These are phyloP conservation scores for Polyodon spathula DNA, from an alignment of 2,113 vertebrate genomes.

Conservation along the genomic window DNA sequence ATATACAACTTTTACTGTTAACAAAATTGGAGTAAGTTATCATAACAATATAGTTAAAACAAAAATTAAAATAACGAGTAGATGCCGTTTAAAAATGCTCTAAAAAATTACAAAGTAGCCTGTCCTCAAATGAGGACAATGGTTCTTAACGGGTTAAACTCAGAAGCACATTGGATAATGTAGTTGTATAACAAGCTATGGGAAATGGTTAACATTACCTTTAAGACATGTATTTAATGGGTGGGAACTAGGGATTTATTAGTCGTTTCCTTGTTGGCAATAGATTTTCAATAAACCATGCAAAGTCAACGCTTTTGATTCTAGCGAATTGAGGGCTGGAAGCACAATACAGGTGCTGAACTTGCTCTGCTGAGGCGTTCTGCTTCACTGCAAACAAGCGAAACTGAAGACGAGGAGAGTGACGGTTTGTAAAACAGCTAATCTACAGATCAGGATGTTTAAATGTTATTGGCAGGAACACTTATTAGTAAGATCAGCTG, in stretches of 20 bases:
- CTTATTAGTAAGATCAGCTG: constrained; percentile 37
- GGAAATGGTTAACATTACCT: no score
- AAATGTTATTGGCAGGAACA: constrained; percentile 20
- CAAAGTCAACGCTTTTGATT: constrained; percentile 8
- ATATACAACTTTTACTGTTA: no score
- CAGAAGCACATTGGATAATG: no score
- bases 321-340: constrained; percentile 26
- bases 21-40: no score
- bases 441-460: constrained; percentile 22
- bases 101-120: no score
- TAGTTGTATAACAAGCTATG: no score
- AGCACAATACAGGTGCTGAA: constrained; percentile 34
- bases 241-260: constrained; percentile 3
- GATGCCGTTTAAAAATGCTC: no score
- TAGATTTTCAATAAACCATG: constrained; percentile 21
- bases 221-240: neutral
- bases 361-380: constrained; percentile 25
- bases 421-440: constrained; percentile 25
- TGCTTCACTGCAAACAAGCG: constrained; percentile 27
- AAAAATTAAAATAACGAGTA: no score
- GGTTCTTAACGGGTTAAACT: no score
- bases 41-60: no score
- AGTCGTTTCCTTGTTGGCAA: constrained; percentile 22
- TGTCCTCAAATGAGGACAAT: no score
- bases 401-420: constrained; percentile 20